A percentile compares a stretch with the other conserved stretches of the same genome.
These are phyloP conservation scores for Thamnophis elegans DNA, from an alignment of 2,797 vertebrate species.

Conservation along the genomic window DNA sequence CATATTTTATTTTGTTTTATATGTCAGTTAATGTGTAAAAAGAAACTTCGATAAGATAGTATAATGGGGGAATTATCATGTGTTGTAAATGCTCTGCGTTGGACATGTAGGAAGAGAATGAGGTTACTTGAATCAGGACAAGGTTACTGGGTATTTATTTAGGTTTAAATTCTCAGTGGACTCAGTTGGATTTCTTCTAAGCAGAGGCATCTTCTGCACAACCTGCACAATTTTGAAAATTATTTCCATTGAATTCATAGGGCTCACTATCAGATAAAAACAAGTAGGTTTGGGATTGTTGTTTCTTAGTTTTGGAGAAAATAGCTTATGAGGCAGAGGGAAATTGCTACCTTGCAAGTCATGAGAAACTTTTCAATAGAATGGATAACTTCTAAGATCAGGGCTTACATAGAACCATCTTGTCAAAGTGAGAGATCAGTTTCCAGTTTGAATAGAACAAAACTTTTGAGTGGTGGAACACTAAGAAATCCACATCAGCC, in stretches of 20 bases:
- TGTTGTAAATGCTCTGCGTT: neutral
- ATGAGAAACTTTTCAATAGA: slow-evolving; percentile 12
- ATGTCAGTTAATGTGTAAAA: neutral
- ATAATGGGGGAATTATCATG: neutral
- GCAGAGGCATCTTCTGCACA: neutral
- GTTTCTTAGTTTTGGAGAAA: neutral
- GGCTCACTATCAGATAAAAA: neutral
- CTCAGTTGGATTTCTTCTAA: neutral
- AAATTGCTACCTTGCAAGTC: slow-evolving; percentile 7
- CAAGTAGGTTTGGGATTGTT: neutral
- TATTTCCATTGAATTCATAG: neutral
- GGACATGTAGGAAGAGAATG: neutral
- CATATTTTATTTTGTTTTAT: neutral
- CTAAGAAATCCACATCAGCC: slow-evolving; percentile 2
- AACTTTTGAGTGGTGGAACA: slow-evolving; percentile 20
- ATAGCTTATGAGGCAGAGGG: neutral
- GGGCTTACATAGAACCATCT: slow-evolving; percentile 15
- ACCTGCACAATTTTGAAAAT: neutral
- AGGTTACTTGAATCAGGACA: neutral
- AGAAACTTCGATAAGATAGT: neutral
- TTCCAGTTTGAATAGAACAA: slow-evolving; percentile 28
- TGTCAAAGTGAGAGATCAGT: slow-evolving; percentile 27
- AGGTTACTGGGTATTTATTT: neutral
- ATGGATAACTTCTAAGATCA: neutral
- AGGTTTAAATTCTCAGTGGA: neutral